phyloP scores from a whole-genome alignment of 2,113 vertebrate species.

The Ovibos moschatus region DNA sequence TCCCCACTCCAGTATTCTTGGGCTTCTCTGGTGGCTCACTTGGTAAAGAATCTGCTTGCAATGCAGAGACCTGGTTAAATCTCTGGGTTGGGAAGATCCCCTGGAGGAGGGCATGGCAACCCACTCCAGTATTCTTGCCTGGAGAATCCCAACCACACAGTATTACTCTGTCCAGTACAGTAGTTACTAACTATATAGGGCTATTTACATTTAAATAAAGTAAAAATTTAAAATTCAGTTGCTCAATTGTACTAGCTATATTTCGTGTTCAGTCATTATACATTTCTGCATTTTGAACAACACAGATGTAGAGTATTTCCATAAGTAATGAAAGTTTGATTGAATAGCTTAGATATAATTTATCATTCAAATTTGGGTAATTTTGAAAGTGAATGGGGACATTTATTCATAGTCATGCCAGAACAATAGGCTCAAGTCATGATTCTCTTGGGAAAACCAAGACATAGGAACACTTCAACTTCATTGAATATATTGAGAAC shows the following conservation, averaged over 20 bases:
- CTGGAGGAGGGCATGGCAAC: background rate
- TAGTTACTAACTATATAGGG: background rate
- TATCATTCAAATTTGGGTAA: background rate
- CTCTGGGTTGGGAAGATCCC: background rate
- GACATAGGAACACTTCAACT: background rate
- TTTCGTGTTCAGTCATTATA: background rate
- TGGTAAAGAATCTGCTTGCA: background rate
- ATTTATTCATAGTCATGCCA: background rate
- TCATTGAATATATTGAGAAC: background rate
- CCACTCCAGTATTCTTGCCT: background rate
- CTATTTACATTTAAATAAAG: background rate
- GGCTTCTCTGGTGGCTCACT: background rate
- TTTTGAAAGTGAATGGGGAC: background rate
- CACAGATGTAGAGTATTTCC: background rate
- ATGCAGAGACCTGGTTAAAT: background rate
- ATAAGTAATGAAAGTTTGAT: background rate
- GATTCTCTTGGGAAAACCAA: background rate
- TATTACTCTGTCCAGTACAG: background rate
- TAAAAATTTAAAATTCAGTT: background rate
- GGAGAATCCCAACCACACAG: background rate
- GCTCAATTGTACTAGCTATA: background rate
- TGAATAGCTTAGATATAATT: background rate
- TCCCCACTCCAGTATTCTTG: background rate
- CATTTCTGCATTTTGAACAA: background rate
- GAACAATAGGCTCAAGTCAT: background rate